Base-by-base conservation (phyloP, 2,888 invertebrate species). In the Malachius bipustulatus region DNA sequence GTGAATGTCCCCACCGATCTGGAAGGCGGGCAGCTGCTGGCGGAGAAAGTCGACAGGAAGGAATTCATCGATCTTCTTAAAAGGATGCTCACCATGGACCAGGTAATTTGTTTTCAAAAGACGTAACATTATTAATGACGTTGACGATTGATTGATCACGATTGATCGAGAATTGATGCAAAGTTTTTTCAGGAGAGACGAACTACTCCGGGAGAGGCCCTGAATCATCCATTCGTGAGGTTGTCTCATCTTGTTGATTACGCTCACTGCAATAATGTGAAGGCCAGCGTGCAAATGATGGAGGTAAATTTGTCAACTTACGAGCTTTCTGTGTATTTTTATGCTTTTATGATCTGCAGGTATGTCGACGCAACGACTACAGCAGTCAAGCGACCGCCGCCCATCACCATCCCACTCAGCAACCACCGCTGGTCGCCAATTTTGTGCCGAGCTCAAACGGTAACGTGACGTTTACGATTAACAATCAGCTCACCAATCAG, bases 51-150 rank as follows among this genome's bases (percentile, higher is more conserved):
- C 15, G 98, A 99, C 64, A 73, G 97, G 41, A 74, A 89, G 51
- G 96, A 98, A 63, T 98, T 98, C 58, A 96, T 98, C 49, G 96
- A 97, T 66, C 73, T 99, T 51, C 69, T 98, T 34, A 97, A 97
- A 66, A 73, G 90, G 53, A 99, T 99, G 98, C 73, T 99, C 37
- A 94, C 94, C 10, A 87, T 98, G 77, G 97, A 98, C 70, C 90
- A 89, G 75, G 82, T 82, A 67, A 69, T 66, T 68, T 66, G 54
- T 53, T 54, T 48, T 48, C 38, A 43, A 55, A 51, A 51, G 49
- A 47, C 4, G 16, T 27, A 16, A n/a, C n/a, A n/a, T n/a, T n/a
- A n/a, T n/a, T n/a, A n/a, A n/a, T n/a, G n/a, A n/a, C n/a, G n/a
- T n/a, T n/a, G n/a, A n/a, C n/a, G 24, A n/a, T 8, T 8, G 24